Base-by-base conservation (phyloP, 2,888 invertebrate species). In the Prosopocoilus inquinatus region DNA sequence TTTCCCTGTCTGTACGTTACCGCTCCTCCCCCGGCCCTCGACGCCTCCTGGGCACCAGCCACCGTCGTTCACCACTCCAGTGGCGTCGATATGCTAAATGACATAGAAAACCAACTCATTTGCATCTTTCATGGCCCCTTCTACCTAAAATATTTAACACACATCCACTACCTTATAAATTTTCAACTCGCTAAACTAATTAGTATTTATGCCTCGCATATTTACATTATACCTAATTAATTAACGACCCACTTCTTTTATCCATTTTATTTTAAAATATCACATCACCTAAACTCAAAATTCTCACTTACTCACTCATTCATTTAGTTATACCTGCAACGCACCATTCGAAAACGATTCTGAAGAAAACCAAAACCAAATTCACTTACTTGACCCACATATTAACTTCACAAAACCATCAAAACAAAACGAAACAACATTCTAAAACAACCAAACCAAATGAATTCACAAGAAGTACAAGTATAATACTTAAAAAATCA, bases 1-100 rank as follows among this genome's bases (percentile, higher is more conserved):
- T 73, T 73, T 72, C 72, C 72, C 71, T 69, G 71, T 70, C 72
- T 70, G 71, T 69, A 65, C 64, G 60, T 62, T 67, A 61, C 66
- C 65, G 57, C 62, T 64, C 64, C 68, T 66, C 67, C 64, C 66
- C 59, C 64, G 65, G 62, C 64, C 59, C 64, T 53, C 58, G 64
- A 60, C 53, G 63, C 67, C 69, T 67, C 68, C 63, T 63, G 70
- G 70, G 68, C 65, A 58, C 57, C 65, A 54, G 55, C 57, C 55
- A 60, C 62, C 64, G 59, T 63, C 63, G 62, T 64, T 66, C 64
- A 61, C 64, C 64, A 64, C 65, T 51, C 54, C 63, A 61, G 59
- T 59, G 54, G 57, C 61, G 63, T 59, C 56, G 56, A 51, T 52
- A 52, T 56, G 47, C 51, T 52, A 56, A 56, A 56, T 56, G 51